A percentile compares a stretch with the other conserved stretches of the same genome.
Evolutionary conservation across 2,797 vertebrate species (phyloP).

Genomic region (Ispidina picta): DNA sequence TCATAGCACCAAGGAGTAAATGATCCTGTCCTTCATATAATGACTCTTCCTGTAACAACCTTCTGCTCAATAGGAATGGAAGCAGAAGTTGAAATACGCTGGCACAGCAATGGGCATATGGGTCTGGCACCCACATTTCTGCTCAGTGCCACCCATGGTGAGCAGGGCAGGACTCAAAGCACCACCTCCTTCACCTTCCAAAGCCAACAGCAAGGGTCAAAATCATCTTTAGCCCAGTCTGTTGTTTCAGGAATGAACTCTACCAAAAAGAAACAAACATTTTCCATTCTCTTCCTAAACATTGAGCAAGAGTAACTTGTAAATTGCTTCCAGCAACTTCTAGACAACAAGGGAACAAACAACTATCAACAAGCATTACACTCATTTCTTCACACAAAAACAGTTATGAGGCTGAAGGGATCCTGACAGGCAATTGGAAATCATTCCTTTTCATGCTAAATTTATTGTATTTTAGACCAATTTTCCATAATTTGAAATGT

Average conservation of each 20-base stretch:
- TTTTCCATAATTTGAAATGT: constrained; percentile 62
- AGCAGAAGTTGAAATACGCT: rapidly evolving
- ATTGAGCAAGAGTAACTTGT: constrained; percentile 62
- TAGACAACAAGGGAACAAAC: constrained; percentile 56
- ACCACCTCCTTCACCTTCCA: not conserved
- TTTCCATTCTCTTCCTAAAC: constrained; percentile 49
- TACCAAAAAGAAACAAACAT: constrained; percentile 25
- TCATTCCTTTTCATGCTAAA: constrained; percentile 31
- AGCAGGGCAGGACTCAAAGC: rapidly evolving
- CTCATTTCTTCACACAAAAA: constrained; percentile 42
- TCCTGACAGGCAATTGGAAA: constrained; percentile 54
- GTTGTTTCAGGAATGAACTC: not conserved
- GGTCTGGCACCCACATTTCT: not conserved
- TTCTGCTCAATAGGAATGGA: not conserved
- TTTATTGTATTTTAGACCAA: constrained; percentile 45
- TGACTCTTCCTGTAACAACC: not conserved
- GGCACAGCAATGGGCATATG: not conserved
- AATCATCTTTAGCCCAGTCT: not conserved
- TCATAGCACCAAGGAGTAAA: not conserved
- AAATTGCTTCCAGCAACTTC: constrained; percentile 70
- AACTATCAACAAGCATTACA: constrained; percentile 61
- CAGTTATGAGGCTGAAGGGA: constrained; percentile 29
- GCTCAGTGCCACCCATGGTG: not conserved
- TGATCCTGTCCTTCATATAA: not conserved
- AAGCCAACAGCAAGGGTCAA: not conserved